A percentile compares a stretch with the other conserved stretches of the same genome.
Evolutionary conservation across 2,113 vertebrate species (phyloP).

Genomic region (Melanerpes aurifrons): DNA sequence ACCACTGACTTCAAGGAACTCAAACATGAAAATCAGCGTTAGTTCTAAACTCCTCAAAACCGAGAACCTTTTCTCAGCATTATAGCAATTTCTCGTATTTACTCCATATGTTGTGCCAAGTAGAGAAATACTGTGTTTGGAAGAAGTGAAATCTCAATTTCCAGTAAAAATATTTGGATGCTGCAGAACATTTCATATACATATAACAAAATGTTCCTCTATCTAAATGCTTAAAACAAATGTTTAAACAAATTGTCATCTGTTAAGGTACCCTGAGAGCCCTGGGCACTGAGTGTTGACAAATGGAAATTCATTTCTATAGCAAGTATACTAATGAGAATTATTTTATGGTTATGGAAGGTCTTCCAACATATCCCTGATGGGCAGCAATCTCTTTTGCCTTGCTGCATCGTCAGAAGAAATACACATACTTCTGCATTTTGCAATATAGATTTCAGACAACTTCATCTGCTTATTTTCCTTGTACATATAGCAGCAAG

Average conservation of each 20-base stretch:
- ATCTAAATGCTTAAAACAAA: constrained; percentile 47
- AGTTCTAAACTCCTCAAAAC: not conserved
- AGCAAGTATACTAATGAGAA: not conserved
- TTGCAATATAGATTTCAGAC: not conserved
- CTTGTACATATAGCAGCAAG: not conserved
- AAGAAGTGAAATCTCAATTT: constrained; percentile 28
- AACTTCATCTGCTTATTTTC: not conserved
- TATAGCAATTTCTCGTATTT: not conserved
- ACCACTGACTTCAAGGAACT: not conserved
- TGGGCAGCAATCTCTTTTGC: not conserved
- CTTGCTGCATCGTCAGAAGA: not conserved
- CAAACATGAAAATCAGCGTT: not conserved
- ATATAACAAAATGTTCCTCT: constrained; percentile 36
- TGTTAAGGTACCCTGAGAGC: not conserved
- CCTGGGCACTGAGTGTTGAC: not conserved
- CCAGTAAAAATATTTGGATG: constrained; percentile 48
- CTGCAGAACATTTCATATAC: not conserved
- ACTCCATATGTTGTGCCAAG: constrained; percentile 10
- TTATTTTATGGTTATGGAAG: not conserved
- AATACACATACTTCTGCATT: not conserved
- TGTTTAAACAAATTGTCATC: constrained; percentile 34
- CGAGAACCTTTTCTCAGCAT: not conserved
- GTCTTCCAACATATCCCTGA: not conserved
- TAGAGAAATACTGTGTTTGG: constrained; percentile 24
- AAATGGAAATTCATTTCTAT: constrained; percentile 43